These are phyloP conservation scores for Lepas anatifera DNA, from an alignment of 2,888 invertebrate species.

Conservation along the genomic window DNA sequence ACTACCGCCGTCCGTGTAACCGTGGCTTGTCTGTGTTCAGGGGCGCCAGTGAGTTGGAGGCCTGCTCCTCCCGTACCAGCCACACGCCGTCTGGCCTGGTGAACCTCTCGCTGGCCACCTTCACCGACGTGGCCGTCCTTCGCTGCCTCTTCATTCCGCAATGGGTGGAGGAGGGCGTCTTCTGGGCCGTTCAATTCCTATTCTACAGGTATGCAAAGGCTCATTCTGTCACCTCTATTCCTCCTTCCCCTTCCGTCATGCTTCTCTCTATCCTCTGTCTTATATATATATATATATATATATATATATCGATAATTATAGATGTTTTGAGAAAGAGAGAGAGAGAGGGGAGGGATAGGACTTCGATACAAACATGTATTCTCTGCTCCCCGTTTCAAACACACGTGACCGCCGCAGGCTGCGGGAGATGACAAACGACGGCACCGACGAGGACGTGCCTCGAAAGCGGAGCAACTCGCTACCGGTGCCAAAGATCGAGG, in stretches of 20 bases:
- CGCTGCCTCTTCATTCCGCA: conserved; percentile 89
- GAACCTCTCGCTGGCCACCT: conserved; percentile 58
- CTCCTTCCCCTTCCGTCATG: too few relatives aligned
- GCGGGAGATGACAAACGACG: conserved; percentile 22
- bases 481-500: conserved; percentile 85
- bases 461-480: conserved; percentile 82
- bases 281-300: too few relatives aligned
- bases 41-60: not conserved
- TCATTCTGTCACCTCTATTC: too few relatives aligned
- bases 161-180: conserved; percentile 97
- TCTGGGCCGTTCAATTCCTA: conserved; percentile 88
- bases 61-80: not conserved
- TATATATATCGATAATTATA: too few relatives aligned
- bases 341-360: too few relatives aligned
- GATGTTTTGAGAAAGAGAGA: too few relatives aligned
- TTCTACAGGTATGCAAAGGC: conserved; percentile 83
- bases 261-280: too few relatives aligned
- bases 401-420: too few relatives aligned
- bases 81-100: not conserved
- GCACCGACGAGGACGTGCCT: conserved; percentile 41
- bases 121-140: conserved; percentile 89
- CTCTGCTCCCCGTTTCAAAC: too few relatives aligned
- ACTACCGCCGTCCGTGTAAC: too few relatives aligned
- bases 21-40: too few relatives aligned
- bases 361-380: too few relatives aligned